These are phyloP conservation scores for Melipona quadrifasciata DNA, from an alignment of 1,140 invertebrate species.

Conservation along the genomic window DNA sequence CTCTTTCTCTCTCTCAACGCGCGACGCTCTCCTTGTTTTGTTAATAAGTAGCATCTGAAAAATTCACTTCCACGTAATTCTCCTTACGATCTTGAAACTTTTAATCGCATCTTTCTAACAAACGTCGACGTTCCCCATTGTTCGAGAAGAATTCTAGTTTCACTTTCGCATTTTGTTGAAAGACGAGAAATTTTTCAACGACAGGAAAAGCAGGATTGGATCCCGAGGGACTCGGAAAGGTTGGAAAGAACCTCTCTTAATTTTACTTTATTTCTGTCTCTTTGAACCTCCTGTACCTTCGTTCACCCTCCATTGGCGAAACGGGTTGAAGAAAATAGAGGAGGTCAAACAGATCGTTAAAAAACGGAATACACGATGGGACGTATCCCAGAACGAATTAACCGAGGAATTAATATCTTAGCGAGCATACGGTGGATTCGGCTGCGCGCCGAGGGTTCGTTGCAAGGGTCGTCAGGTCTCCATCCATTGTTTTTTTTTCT, in stretches of 20 bases:
- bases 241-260: not conserved
- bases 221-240: accelerated
- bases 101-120: too few species aligned
- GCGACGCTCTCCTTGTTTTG: conserved; percentile 36
- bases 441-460: not conserved
- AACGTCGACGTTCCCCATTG: too few species aligned
- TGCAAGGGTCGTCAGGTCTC: conserved; percentile 45
- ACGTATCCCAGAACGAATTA: conserved; percentile 25
- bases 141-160: not conserved
- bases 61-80: too few species aligned
- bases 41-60: conserved; percentile 37
- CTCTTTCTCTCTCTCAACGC: conserved; percentile 10
- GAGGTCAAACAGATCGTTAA: not conserved
- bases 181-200: not conserved
- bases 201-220: not conserved
- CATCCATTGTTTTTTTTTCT: conserved; percentile 51
- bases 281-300: not conserved
- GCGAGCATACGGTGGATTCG: conserved; percentile 37
- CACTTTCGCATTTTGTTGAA: not conserved
- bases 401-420: conserved; percentile 59
- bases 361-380: not conserved
- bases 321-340: too few species aligned
- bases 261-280: not conserved
- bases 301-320: not conserved
- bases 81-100: too few species aligned